phyloP scores from a whole-genome alignment of 2,888 invertebrate species.

The Metellina segmentata region DNA sequence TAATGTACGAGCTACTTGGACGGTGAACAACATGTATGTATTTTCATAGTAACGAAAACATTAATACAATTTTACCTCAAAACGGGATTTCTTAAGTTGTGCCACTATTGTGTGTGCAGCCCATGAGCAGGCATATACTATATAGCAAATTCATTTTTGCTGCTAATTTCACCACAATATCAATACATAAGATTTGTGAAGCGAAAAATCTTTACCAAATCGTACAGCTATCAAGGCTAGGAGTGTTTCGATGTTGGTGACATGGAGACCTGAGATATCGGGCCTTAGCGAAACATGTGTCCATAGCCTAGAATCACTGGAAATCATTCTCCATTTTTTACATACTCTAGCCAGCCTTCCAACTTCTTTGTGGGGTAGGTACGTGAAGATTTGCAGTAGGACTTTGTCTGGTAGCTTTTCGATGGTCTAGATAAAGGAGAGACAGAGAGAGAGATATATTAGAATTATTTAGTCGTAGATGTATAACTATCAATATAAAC shows the following conservation, averaged over 20 bases:
- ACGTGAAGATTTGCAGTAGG: constrained; percentile 95
- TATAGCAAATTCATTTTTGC: too few species aligned
- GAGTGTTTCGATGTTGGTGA: constrained; percentile 92
- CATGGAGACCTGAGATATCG: constrained; percentile 96
- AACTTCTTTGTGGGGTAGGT: constrained; percentile 95
- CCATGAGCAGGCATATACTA: too few species aligned
- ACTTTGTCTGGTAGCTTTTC: constrained; percentile 99
- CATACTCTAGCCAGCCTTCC: constrained; percentile 96
- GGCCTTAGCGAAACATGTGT: constrained; percentile 96
- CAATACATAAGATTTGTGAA: background rate
- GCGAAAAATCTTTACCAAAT: constrained; percentile 82
- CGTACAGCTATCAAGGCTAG: constrained; percentile 87
- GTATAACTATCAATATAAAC: background rate
- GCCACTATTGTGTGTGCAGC: too few species aligned
- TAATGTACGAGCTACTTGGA: too few species aligned
- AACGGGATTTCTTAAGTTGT: too few species aligned
- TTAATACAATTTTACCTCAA: too few species aligned
- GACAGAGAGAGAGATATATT: background rate
- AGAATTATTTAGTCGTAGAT: background rate
- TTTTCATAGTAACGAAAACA: too few species aligned
- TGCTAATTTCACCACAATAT: too few species aligned
- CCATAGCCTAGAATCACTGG: constrained; percentile 97
- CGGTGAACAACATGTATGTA: too few species aligned
- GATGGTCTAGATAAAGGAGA: constrained; percentile 87
- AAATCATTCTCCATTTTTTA: constrained; percentile 96